Evolutionary conservation across 2,888 invertebrate species (phyloP).

Genomic region (Microchrysa polita): DNA sequence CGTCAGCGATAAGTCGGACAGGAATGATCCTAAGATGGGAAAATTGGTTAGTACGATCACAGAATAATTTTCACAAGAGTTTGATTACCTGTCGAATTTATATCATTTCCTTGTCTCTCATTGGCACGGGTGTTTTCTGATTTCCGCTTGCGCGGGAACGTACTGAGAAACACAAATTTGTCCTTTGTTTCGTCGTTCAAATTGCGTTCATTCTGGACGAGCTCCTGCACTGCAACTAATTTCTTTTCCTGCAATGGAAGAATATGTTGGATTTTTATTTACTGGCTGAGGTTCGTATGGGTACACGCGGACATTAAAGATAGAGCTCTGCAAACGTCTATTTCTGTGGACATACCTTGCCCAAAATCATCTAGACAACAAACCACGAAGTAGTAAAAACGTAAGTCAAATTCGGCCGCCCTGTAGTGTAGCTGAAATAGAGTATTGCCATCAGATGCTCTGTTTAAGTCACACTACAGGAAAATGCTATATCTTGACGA

Average conservation of each 20-base stretch:
- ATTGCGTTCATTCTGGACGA: slow-evolving; percentile 76
- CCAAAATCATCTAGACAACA: too few species aligned
- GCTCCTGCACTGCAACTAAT: slow-evolving; percentile 76
- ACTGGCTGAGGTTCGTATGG: too few species aligned
- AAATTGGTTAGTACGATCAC: not conserved
- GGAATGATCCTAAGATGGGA: slow-evolving; percentile 62
- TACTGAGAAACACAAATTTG: slow-evolving; percentile 80
- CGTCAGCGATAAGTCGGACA: slow-evolving; percentile 61
- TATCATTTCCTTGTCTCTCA: slow-evolving; percentile 68
- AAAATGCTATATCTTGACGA: too few species aligned
- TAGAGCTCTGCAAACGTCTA: too few species aligned
- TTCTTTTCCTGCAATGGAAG: slow-evolving; percentile 71
- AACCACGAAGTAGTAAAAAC: too few species aligned
- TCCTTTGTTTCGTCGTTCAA: slow-evolving; percentile 84
- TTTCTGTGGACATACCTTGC: too few species aligned
- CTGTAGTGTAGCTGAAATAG: too few species aligned
- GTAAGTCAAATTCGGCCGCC: too few species aligned
- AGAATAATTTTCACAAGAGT: not conserved
- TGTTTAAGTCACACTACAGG: too few species aligned
- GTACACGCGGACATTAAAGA: too few species aligned
- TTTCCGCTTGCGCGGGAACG: slow-evolving; percentile 69
- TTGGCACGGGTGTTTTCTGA: slow-evolving; percentile 51
- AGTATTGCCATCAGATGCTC: too few species aligned
- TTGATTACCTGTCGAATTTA: slow-evolving; percentile 74
- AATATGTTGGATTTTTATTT: not conserved